Percentiles rank a stretch among this genome's conserved stretches.
phyloP scores from a whole-genome alignment of 2,888 invertebrate species.

The Brachylomia viminalis region DNA sequence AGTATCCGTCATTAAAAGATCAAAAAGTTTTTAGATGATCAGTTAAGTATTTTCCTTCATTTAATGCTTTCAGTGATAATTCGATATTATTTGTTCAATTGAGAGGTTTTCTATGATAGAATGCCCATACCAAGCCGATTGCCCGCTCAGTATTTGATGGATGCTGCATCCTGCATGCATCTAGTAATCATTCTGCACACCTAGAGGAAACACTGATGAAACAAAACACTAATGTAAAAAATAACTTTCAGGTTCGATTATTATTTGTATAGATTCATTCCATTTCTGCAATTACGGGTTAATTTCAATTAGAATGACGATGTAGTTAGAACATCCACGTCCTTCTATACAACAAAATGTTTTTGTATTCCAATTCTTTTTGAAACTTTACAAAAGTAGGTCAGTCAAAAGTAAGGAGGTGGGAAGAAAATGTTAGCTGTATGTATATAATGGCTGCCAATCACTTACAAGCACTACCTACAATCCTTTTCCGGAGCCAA shows the following conservation, averaged over 20 bases:
- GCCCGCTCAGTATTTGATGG: background rate
- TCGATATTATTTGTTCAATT: background rate
- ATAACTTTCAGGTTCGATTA: background rate
- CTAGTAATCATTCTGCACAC: background rate
- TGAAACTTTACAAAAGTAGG: background rate
- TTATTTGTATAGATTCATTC: background rate
- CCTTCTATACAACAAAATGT: background rate
- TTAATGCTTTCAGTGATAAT: background rate
- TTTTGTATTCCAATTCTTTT: background rate
- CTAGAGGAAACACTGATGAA: background rate
- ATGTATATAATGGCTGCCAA: constrained; percentile 19
- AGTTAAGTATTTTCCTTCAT: background rate
- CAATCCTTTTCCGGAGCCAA: constrained; percentile 20
- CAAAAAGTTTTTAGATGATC: background rate
- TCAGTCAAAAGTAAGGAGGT: background rate
- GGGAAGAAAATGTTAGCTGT: background rate
- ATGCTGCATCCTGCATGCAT: background rate
- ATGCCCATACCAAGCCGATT: background rate
- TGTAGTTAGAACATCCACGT: background rate
- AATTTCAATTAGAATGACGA: background rate
- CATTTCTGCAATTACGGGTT: background rate
- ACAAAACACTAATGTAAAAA: background rate
- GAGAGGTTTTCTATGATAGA: background rate
- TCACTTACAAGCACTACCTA: constrained; percentile 43
- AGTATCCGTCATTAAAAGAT: background rate